Conservation (phyloP, 2,113 vertebrate genomes). For the Entelurus aequoreus region DNA sequence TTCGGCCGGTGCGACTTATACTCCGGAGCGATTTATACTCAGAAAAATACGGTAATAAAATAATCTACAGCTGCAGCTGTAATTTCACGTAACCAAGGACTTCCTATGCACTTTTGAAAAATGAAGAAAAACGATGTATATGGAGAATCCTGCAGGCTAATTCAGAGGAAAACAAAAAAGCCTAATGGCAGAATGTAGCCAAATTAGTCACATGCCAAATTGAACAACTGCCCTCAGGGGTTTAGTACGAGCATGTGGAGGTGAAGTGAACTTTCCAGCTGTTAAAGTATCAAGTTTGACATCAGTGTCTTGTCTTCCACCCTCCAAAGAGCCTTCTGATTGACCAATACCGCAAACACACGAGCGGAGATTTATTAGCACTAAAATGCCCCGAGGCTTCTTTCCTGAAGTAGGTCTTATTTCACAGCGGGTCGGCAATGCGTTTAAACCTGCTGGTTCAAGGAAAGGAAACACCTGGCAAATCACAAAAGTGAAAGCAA, state of each 20-base stretch:
- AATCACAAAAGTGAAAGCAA: neutral
- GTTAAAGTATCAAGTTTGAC: slow-evolving; percentile 63
- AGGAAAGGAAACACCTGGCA: neutral
- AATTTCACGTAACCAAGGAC: too few species aligned
- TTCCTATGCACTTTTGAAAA: too few species aligned
- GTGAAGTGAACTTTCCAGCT: slow-evolving; percentile 56
- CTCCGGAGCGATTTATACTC: too few species aligned
- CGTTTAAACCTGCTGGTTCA: neutral
- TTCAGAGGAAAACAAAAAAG: slow-evolving; percentile 14
- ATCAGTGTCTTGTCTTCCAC: slow-evolving; percentile 44
- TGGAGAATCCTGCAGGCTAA: neutral
- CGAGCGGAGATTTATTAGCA: slow-evolving; percentile 35
- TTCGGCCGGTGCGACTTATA: too few species aligned
- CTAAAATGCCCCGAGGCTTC: slow-evolving; percentile 25
- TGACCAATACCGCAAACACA: slow-evolving; percentile 35
- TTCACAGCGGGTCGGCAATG: neutral
- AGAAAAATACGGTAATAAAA: too few species aligned
- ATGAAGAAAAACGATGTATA: too few species aligned
- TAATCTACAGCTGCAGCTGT: too few species aligned
- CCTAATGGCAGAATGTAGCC: slow-evolving; percentile 26
- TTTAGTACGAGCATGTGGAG: slow-evolving; percentile 18
- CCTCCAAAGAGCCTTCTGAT: slow-evolving; percentile 22
- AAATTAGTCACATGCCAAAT: slow-evolving; percentile 54
- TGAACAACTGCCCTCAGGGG: slow-evolving; percentile 33
- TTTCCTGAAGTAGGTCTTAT: slow-evolving; percentile 28